phyloP scores from a whole-genome alignment of 2,888 invertebrate species.

The Euclidia mi region DNA sequence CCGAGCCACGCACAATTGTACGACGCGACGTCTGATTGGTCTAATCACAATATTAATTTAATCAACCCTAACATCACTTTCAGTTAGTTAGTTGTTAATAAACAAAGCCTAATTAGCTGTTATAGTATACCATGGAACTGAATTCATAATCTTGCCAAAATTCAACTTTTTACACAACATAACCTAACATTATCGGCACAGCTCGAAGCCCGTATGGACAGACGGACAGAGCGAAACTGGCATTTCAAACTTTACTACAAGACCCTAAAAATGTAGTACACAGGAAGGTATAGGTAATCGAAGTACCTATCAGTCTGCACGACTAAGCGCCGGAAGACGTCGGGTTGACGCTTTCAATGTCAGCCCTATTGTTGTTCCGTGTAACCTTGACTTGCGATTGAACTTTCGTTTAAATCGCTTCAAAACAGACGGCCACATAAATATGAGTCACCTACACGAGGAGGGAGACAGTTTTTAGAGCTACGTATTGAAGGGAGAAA shows the following conservation, averaged over 20 bases:
- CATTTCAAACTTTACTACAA: neutral
- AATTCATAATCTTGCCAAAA: too few species aligned
- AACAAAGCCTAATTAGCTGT: too few species aligned
- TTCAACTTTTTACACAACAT: too few species aligned
- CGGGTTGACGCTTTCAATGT: conserved; percentile 38
- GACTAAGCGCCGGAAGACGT: conserved; percentile 48
- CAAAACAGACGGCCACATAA: conserved; percentile 25
- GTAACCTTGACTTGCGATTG: conserved; percentile 54
- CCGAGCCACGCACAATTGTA: too few species aligned
- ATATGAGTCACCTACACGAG: conserved; percentile 34
- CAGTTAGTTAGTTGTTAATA: too few species aligned
- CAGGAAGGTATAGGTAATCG: conserved; percentile 45
- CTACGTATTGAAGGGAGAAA: neutral
- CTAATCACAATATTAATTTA: too few species aligned
- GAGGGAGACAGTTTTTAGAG: conserved; percentile 8
- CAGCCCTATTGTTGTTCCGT: conserved; percentile 46
- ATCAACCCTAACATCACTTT: too few species aligned
- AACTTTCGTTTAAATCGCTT: conserved; percentile 51
- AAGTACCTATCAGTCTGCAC: conserved; percentile 54
- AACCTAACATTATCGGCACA: too few species aligned
- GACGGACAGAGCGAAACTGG: too few species aligned
- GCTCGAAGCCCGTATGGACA: too few species aligned
- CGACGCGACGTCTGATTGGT: too few species aligned
- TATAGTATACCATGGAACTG: too few species aligned
- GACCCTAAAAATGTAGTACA: conserved; percentile 46